phyloP scores from a whole-genome alignment of 2,113 vertebrate species.

The Circaetus gallicus region DNA sequence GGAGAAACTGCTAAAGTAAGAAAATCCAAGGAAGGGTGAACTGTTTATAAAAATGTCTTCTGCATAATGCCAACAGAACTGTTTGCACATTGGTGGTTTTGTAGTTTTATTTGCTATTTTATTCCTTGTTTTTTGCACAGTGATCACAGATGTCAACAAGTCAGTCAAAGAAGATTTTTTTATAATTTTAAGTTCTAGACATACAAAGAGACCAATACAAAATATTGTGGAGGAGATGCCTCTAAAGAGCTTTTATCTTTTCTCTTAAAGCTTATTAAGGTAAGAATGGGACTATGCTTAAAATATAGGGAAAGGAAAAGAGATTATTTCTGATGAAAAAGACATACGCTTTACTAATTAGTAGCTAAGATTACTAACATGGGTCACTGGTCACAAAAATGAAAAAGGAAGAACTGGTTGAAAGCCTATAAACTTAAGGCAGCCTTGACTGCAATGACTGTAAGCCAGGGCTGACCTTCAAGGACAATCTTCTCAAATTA shows the following conservation, averaged over 20 bases:
- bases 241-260: neutral
- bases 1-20: neutral
- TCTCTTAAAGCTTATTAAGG: neutral
- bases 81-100: neutral
- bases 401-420: neutral
- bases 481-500: neutral
- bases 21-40: neutral
- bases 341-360: neutral
- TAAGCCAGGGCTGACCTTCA: neutral
- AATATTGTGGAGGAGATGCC: neutral
- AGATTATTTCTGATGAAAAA: neutral
- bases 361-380: neutral
- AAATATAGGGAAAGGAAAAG: neutral
- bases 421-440: neutral
- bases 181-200: neutral
- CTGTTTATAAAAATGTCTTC: neutral
- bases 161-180: neutral
- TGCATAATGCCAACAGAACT: neutral
- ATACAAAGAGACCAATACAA: neutral
- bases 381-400: neutral
- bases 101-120: neutral
- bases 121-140: neutral
- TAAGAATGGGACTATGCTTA: neutral
- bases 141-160: neutral
- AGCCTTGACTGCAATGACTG: neutral